phyloP scores from a whole-genome alignment of 2,797 vertebrate species.

The Sorex maritimensis region DNA sequence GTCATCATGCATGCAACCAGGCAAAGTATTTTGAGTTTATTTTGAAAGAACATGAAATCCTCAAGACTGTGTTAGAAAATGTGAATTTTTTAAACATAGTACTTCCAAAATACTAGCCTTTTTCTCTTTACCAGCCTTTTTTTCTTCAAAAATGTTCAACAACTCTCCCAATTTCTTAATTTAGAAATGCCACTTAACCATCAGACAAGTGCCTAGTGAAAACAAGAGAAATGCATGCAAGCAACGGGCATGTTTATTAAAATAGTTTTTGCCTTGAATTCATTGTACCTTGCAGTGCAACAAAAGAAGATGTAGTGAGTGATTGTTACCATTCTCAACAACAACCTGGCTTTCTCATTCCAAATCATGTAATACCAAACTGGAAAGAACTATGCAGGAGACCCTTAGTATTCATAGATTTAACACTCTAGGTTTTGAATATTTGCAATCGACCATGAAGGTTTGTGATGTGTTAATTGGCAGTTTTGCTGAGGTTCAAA shows the following conservation, averaged over 20 bases:
- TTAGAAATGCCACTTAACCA: neutral
- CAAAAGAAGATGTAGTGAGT: slow-evolving; percentile 76
- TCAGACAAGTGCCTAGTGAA: neutral
- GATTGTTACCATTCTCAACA: slow-evolving; percentile 74
- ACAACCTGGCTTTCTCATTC: slow-evolving; percentile 80
- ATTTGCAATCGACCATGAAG: slow-evolving; percentile 88
- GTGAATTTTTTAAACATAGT: slow-evolving; percentile 53
- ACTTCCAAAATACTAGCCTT: slow-evolving; percentile 19
- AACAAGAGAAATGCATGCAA: slow-evolving; percentile 18
- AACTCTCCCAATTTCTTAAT: slow-evolving; percentile 44
- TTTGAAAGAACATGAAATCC: slow-evolving; percentile 85
- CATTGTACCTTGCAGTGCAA: slow-evolving; percentile 55
- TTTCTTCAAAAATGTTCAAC: slow-evolving; percentile 23
- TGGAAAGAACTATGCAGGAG: slow-evolving; percentile 83
- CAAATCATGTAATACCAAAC: slow-evolving; percentile 84
- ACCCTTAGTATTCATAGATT: slow-evolving; percentile 83
- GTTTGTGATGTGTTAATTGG: slow-evolving; percentile 89
- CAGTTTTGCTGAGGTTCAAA: slow-evolving; percentile 88
- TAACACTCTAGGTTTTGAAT: slow-evolving; percentile 88
- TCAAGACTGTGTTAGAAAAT: slow-evolving; percentile 80
- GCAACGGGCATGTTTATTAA: neutral
- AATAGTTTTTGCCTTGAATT: slow-evolving; percentile 61
- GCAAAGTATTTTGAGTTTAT: slow-evolving; percentile 83
- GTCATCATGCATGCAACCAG: slow-evolving; percentile 79
- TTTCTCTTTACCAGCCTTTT: slow-evolving; percentile 72